Base-by-base conservation (phyloP, 2,888 invertebrate genomes). In the Orthosia cruda region DNA sequence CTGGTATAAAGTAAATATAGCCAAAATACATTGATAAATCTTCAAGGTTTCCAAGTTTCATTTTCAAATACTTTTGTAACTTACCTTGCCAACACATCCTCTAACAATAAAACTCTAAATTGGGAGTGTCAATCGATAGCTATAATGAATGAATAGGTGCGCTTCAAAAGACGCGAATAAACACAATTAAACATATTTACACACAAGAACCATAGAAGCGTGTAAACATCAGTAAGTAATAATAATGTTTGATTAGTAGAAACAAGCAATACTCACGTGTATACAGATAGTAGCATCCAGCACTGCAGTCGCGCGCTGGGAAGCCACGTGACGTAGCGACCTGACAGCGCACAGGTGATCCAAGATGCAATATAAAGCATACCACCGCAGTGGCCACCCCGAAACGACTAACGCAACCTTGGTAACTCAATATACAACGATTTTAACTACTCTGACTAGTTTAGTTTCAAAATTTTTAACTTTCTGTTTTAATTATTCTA, bases 231-330 rank as follows among this genome's bases (percentile, higher is more conserved):
- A 77, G 63, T 55, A n/a, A 52, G 49, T 45, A 77, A 72, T 72
- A 75, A 74, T 83, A 65, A 79, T 74, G 59, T 82, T 74, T 74
- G 63, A 74, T 71, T n/a, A 74, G 70, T 74, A 71, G 71, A 73
- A 83, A 68, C 76, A 83, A 85, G 59, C 9, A 67, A 78, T 94
- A 97, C 97, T 97, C 92, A 97, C 97, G 97, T 97, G 97, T 97
- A 97, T 97, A 97, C 97, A 97, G 97, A 97, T 97, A 97, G 97
- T 97, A 97, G 97, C 97, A 97, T 97, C 97, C 97, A 97, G 97
- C 96, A 97, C 97, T 95, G 96, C 87, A 96, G 95, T 96, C 95
- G 96, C 95, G 96, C 97, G 96, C 97, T 95, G 96, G 97, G 97
- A 96, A 97, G 97, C 97, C 97, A 97, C 97, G 96, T 95, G 94